phyloP scores from a whole-genome alignment of 2,113 vertebrate genomes.

The Pachypanchax playfairii region DNA sequence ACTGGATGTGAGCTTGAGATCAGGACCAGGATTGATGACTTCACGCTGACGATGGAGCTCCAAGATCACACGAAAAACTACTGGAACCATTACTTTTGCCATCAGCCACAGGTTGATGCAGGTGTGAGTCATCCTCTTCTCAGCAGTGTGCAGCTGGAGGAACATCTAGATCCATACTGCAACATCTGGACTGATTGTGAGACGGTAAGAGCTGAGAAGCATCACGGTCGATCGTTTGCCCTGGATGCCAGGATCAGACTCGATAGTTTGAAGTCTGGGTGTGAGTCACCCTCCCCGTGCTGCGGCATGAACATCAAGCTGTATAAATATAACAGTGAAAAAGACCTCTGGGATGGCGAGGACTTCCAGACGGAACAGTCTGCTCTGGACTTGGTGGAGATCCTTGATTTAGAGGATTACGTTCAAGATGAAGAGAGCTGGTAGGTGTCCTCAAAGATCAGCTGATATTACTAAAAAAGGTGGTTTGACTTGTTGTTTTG shows the following conservation, averaged over 20 bases:
- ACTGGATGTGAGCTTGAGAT: background rate
- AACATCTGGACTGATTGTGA: slow-evolving; percentile 30
- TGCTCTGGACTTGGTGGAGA: slow-evolving; percentile 80
- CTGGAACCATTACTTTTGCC: slow-evolving; percentile 22
- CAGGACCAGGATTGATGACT: slow-evolving; percentile 8
- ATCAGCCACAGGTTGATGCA: slow-evolving; percentile 2
- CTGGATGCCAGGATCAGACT: slow-evolving; percentile 61
- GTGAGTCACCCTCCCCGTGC: slow-evolving; percentile 24
- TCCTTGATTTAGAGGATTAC: slow-evolving; percentile 75
- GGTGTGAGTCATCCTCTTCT: slow-evolving; percentile 7
- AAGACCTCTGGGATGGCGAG: slow-evolving; percentile 38
- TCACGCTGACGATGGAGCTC: slow-evolving; percentile 45
- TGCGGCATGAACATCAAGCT: background rate
- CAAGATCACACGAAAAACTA: slow-evolving; percentile 18
- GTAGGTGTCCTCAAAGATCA: slow-evolving; percentile 64
- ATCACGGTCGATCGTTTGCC: slow-evolving; percentile 43
- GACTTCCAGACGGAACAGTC: slow-evolving; percentile 25
- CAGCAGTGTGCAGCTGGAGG: background rate
- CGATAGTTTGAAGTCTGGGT: slow-evolving; percentile 55
- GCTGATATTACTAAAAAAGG: too few species aligned
- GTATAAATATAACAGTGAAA: slow-evolving; percentile 20
- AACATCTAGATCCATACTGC: slow-evolving; percentile 17
- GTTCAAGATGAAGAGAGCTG: slow-evolving; percentile 81
- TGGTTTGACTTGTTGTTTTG: too few species aligned
- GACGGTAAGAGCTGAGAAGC: background rate